Percentiles rank a stretch among this genome's conserved stretches.
These are phyloP conservation scores for Vireo griseus DNA, from an alignment of 2,797 vertebrate genomes.

Conservation along the genomic window DNA sequence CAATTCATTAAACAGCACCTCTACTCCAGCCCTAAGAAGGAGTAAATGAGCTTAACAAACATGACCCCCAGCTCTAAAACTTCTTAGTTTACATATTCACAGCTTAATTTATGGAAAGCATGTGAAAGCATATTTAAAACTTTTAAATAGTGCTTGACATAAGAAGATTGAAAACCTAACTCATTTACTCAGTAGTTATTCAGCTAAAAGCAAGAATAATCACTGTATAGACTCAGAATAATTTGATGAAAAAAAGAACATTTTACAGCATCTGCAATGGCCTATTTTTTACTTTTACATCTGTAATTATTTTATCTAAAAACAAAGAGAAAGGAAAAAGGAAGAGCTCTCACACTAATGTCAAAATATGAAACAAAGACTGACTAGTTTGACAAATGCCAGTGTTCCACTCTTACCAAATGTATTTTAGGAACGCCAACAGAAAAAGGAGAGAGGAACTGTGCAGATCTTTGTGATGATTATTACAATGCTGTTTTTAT, in stretches of 20 bases:
- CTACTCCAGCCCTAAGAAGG: conserved; percentile 85
- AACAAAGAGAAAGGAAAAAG: background rate
- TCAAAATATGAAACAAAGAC: background rate
- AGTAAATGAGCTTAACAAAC: conserved; percentile 39
- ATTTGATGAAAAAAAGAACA: background rate
- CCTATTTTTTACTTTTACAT: background rate
- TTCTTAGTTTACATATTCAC: background rate
- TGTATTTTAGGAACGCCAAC: background rate
- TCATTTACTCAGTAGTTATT: background rate
- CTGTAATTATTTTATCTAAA: background rate
- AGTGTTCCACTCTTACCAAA: background rate
- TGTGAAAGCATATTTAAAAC: background rate
- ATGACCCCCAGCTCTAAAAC: background rate
- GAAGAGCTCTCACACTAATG: background rate
- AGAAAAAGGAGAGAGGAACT: background rate
- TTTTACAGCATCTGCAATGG: background rate
- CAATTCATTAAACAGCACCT: conserved; percentile 88
- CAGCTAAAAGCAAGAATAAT: conserved; percentile 17
- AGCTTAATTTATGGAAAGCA: background rate
- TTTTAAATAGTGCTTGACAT: background rate
- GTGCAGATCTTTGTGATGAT: background rate
- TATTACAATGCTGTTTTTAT: background rate
- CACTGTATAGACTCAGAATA: background rate
- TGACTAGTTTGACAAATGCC: background rate
- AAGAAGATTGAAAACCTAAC: background rate